These are phyloP conservation scores for Kryphioiulus occultus DNA, from an alignment of 2,888 invertebrate genomes.

Conservation along the genomic window DNA sequence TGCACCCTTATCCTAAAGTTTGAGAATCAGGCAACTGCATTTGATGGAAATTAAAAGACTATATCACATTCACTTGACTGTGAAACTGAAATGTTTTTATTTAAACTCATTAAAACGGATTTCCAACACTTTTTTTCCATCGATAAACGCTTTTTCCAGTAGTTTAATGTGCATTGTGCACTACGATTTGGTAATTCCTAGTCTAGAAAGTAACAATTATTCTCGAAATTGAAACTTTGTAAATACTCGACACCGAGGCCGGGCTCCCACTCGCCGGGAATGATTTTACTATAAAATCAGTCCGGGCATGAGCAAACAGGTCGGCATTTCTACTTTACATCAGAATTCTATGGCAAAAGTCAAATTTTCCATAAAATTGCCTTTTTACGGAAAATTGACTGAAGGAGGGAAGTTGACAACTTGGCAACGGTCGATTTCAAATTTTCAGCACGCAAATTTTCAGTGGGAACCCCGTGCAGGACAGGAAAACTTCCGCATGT, in stretches of 20 bases:
- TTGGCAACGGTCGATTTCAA: background rate
- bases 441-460: background rate
- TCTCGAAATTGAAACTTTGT: background rate
- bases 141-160: background rate
- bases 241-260: background rate
- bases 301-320: background rate
- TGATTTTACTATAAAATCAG: constrained; percentile 34
- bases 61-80: background rate
- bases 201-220: background rate
- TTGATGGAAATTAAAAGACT: too few relatives aligned
- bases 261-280: constrained; percentile 13
- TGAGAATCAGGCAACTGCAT: too few relatives aligned
- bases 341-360: background rate
- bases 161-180: constrained; percentile 19
- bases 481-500: background rate
- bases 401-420: background rate
- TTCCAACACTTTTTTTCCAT: constrained; percentile 26
- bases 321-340: background rate
- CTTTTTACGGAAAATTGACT: background rate
- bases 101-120: constrained; percentile 33
- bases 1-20: too few relatives aligned
- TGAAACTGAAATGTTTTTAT: constrained; percentile 9
- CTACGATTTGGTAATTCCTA: constrained; percentile 2
- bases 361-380: background rate
- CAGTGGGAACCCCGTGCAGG: background rate